Evolutionary conservation across 2,797 vertebrate genomes (phyloP), one percentile per base, ranked within the genome.

Genomic region (Oceanodroma leucorhoa): DNA sequence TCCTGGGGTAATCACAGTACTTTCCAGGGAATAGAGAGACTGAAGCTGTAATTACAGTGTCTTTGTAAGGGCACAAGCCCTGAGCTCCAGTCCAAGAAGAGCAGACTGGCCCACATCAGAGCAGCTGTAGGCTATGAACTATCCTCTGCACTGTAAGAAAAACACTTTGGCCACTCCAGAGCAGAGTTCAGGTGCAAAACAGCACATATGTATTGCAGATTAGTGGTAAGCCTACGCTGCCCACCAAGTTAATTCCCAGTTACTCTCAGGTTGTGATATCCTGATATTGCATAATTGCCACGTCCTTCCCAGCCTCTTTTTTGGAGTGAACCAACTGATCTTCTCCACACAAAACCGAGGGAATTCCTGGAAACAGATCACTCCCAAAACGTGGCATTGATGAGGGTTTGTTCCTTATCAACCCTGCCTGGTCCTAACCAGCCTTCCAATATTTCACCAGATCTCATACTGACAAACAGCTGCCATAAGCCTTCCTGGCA

Each of bases 191-290:
- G 19, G 27, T 66, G 38, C 22, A 69, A 94, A 83, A 4, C 9
- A 67, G 17, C 7, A 53, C 26, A 40, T 10, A 34, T 0, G 0
- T 46, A 5, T 10, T 64, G n/a, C 46, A 79, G 50, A 54, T 15
- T 62, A 36, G 24, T 0, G 0, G 10, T 38, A 86, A 90, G 41
- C 4, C 73, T 64, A 50, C 0, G 0, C 18, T 86, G 38, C 11
- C 54, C 34, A 72, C 2, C 20, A 38, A 30, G 8, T 45, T 43
- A 79, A 53, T 3, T 64, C 43, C 13, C 16, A 20, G 11, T 62
- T 82, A 29, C 32, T 76, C 34, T 62, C 43, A 62, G 10, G 5
- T 29, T 89, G n/a, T 32, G 14, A 38, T 38, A 83, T 14, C 21
- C 29, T 58, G 15, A 34, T 50, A 40, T 5, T 75, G 21, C 15